Conservation (phyloP, 2,113 vertebrate genomes). For the Sardina pilchardus region DNA sequence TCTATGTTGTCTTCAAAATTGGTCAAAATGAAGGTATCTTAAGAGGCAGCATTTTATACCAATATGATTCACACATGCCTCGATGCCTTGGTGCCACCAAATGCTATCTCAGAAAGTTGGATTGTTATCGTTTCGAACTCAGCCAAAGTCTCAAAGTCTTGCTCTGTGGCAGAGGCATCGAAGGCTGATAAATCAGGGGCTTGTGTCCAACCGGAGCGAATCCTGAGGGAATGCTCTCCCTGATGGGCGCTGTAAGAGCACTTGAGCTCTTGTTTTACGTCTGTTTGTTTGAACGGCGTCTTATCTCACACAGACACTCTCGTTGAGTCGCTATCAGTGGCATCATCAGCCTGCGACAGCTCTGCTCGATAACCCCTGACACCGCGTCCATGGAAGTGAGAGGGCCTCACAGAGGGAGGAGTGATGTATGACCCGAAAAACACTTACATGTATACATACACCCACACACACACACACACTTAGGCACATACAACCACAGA, state of each 20-base stretch:
- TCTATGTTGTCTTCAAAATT: too few species aligned
- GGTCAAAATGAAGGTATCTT: too few species aligned
- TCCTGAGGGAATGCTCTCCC: not conserved
- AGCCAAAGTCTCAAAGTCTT: too few species aligned
- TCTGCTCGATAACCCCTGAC: not conserved
- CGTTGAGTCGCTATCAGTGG: not conserved
- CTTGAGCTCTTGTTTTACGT: not conserved
- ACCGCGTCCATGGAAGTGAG: too few species aligned
- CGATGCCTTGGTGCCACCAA: too few species aligned
- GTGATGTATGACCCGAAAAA: not conserved
- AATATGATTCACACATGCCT: too few species aligned
- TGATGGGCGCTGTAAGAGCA: not conserved
- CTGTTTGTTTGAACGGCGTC: constrained; percentile 3
- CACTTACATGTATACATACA: not conserved
- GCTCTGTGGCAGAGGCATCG: too few species aligned
- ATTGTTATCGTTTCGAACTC: too few species aligned
- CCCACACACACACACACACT: not conserved
- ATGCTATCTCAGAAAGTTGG: too few species aligned
- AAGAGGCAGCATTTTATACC: too few species aligned
- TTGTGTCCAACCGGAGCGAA: not conserved
- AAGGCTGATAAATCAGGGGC: not conserved
- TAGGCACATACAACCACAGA: not conserved
- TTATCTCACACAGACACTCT: constrained; percentile 4
- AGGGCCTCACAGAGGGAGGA: not conserved
- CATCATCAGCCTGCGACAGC: constrained; percentile 1